Base-by-base conservation (phyloP, 2,113 vertebrate species). In the Choloepus hoffmanni region DNA sequence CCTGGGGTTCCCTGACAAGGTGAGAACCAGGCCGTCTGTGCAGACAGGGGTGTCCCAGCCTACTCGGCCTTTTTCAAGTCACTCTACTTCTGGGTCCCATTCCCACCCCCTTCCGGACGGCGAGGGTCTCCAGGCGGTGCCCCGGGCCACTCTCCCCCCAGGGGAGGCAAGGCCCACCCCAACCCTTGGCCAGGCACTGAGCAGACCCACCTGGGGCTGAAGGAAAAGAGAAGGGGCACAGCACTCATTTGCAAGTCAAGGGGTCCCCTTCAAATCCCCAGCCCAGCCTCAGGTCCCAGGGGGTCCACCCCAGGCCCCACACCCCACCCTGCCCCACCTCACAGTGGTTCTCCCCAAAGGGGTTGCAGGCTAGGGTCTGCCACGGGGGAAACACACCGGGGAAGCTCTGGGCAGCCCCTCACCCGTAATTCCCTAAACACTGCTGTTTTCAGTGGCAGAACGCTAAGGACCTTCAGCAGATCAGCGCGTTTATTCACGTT, bases 381-480 rank as follows among this genome's bases (percentile, higher is more conserved):
- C 43, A 7, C 7, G 87, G 73, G 83, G 92, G 92, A 48, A 73
- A 3, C 21, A 76, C 6, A 45, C 7, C 21, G 48, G 84, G 28
- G 7, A 76, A 86, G 84, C 92, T 82, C 70, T 91, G 77, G 88
- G 50, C 48, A 90, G 90, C 58, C 89, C 65, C 67, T 92, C 65
- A 81, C 70, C 81, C 84, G 68, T 77, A 70, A 83, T 70, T 65
- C 92, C 89, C 58, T 70, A 30, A 70, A 97, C 89, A 93, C 79
- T 33, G 76, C 1, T 70, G 15, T 93, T 94, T 93, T 94, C 95
- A 89, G 55, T 62, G 79, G 92, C 26, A 79, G 28, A 94, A 78
- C 36, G 21, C 48, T 60, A 43, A 95, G 73, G 67, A 60, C 53
- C 36, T 89, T 82, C 74, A 85, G 84, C 77, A 73, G 55, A 55